These are phyloP conservation scores for Stomorhina lunata DNA, from an alignment of 2,888 invertebrate genomes.

Conservation along the genomic window DNA sequence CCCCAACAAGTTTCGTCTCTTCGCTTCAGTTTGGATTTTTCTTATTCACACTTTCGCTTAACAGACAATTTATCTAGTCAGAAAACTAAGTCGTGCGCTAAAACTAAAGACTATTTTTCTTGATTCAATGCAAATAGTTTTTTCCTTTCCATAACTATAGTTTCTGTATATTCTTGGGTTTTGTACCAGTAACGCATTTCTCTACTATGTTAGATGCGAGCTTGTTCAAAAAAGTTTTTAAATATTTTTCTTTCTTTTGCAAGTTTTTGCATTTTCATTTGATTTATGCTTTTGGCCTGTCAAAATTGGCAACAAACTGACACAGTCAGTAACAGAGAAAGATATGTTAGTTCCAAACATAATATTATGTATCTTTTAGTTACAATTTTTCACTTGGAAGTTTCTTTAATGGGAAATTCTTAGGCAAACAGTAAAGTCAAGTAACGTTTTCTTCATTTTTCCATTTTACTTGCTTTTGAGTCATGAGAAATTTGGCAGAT, in stretches of 20 bases:
- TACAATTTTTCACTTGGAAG: too few species aligned
- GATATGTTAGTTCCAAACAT: too few species aligned
- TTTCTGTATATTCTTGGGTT: background rate
- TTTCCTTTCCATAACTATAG: background rate
- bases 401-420: too few species aligned
- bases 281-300: constrained; percentile 59
- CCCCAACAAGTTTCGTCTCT: background rate
- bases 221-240: constrained; percentile 7
- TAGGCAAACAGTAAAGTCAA: too few species aligned
- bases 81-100: constrained; percentile 3
- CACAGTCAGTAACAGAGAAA: too few species aligned
- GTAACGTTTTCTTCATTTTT: too few species aligned
- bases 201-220: constrained; percentile 1
- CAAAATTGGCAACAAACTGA: constrained; percentile 56
- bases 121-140: background rate
- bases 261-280: background rate
- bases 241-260: background rate
- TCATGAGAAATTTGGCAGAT: too few species aligned
- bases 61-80: constrained; percentile 50
- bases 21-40: background rate
- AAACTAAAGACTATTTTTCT: background rate
- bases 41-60: constrained; percentile 45
- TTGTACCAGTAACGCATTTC: constrained; percentile 14
- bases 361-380: too few species aligned
- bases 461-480: too few species aligned